Evolutionary conservation across 2,888 invertebrate genomes (phyloP).

Genomic region (Chironomus tentans): DNA sequence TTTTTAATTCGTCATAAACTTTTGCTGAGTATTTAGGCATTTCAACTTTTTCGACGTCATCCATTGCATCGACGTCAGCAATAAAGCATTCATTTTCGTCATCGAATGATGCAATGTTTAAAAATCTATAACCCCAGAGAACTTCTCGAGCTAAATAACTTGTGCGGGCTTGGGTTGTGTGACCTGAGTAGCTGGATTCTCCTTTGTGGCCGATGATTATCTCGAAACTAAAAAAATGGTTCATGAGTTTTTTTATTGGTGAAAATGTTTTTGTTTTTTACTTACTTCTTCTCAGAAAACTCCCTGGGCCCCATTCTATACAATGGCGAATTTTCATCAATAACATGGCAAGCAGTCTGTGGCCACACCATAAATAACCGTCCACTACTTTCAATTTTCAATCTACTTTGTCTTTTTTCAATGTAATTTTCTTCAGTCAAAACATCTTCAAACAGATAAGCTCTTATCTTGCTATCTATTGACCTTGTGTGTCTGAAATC

Average conservation of each 20-base stretch:
- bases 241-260: neutral
- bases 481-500: constrained; percentile 86
- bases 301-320: constrained; percentile 69
- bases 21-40: constrained; percentile 70
- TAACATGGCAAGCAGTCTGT: constrained; percentile 73
- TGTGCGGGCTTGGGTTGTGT: constrained; percentile 60
- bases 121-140: constrained; percentile 74
- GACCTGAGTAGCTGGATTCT: constrained; percentile 65
- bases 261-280: constrained; percentile 20
- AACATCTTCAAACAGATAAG: constrained; percentile 36
- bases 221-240: constrained; percentile 53
- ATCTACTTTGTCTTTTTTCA: constrained; percentile 28
- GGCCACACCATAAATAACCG: constrained; percentile 77
- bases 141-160: constrained; percentile 75
- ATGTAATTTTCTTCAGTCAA: constrained; percentile 3
- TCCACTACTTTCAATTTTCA: constrained; percentile 55
- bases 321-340: constrained; percentile 68
- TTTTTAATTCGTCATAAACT: constrained; percentile 33
- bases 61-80: constrained; percentile 39
- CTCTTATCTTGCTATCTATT: constrained; percentile 77
- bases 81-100: constrained; percentile 50
- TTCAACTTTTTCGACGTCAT: constrained; percentile 42
- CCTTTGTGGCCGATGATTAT: constrained; percentile 76
- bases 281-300: constrained; percentile 53
- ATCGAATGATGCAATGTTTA: constrained; percentile 53